Conservation (phyloP, 30 jellyfish, hydroid and myxozoan genomes). For the Mastigias papua region DNA sequence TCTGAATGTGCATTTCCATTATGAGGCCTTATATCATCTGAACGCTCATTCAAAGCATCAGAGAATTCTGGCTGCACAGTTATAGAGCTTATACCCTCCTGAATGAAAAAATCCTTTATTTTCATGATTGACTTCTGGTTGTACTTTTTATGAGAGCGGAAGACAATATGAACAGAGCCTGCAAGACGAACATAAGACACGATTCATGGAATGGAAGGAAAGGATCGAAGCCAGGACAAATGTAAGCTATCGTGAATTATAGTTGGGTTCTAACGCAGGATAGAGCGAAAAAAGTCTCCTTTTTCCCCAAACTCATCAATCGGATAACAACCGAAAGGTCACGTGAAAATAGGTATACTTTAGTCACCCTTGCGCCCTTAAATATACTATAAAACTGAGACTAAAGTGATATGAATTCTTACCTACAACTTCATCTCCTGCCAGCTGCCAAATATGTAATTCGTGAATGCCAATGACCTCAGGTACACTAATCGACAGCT, state of each 20-base stretch:
- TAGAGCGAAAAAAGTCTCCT: no score
- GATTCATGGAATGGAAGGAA: no score
- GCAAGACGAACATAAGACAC: background rate
- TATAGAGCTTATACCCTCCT: slow-evolving; percentile 84
- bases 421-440: slow-evolving; percentile 88
- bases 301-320: no score
- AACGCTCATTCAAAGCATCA: background rate
- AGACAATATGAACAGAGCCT: slow-evolving; percentile 91
- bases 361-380: no score
- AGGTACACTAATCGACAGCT: slow-evolving; percentile 58
- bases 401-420: background rate
- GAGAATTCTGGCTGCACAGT: slow-evolving; percentile 92
- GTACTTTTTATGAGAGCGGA: slow-evolving; percentile 61
- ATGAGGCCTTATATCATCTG: background rate
- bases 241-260: no score
- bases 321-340: no score
- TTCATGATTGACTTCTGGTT: slow-evolving; percentile 23
- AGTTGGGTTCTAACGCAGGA: no score
- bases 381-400: no score
- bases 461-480: slow-evolving; percentile 85
- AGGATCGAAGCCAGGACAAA: no score
- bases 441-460: slow-evolving; percentile 92
- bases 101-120: slow-evolving; percentile 47
- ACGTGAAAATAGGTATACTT: no score
- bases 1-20: background rate